A percentile compares a stretch with the other conserved stretches of the same genome.
phyloP scores from a whole-genome alignment of 2,113 vertebrate species.

The Ptilorrhoa leucosticta region DNA sequence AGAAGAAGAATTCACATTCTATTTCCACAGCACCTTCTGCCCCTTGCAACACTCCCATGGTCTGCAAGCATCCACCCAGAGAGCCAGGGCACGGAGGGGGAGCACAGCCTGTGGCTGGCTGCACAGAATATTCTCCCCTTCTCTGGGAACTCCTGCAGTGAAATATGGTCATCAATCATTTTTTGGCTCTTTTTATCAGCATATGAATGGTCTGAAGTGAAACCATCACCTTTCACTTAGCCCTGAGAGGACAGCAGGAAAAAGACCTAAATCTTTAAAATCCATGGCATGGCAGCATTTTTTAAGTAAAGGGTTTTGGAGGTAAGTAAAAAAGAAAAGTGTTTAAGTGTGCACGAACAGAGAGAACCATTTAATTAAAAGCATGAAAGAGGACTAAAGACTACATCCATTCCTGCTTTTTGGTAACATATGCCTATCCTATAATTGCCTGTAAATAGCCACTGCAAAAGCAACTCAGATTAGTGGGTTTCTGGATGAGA shows the following conservation, averaged over 20 bases:
- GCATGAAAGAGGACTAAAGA: slow-evolving; percentile 1
- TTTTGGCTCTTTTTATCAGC: background rate
- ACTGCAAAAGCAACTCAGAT: slow-evolving; percentile 12
- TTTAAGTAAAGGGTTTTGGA: background rate
- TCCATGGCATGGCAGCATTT: background rate
- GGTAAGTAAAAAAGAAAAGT: background rate
- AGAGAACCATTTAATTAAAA: slow-evolving; percentile 42
- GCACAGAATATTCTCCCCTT: background rate
- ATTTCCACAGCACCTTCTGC: background rate
- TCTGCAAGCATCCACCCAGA: background rate
- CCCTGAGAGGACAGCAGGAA: background rate
- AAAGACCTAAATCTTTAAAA: background rate
- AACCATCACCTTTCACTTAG: background rate
- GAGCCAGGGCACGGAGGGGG: fast-evolving
- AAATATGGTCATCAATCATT: background rate
- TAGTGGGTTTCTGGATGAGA: background rate
- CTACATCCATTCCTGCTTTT: background rate
- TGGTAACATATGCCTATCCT: background rate
- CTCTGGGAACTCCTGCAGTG: background rate
- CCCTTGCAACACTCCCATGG: background rate
- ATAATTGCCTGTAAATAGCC: slow-evolving; percentile 35
- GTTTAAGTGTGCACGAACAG: background rate
- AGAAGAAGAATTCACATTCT: background rate
- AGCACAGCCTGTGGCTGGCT: background rate
- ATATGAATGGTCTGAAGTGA: background rate